Evolutionary conservation across 2,888 invertebrate genomes (phyloP).

Genomic region (Thera britannica): DNA sequence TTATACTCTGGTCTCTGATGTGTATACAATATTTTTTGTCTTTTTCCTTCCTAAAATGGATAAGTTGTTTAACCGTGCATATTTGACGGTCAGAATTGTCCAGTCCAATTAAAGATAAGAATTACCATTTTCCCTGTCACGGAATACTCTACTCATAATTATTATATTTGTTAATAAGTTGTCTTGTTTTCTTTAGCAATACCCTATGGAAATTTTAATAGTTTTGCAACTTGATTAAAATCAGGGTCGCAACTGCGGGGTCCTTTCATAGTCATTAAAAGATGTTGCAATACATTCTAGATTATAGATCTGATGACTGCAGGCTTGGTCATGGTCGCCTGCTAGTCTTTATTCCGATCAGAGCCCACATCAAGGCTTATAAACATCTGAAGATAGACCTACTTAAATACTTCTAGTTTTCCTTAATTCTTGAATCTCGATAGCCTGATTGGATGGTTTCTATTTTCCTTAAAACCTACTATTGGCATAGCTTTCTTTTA

Average conservation of each 20-base stretch:
- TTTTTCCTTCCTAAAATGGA: not conserved
- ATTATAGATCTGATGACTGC: not conserved
- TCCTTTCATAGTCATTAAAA: slow-evolving; percentile 17
- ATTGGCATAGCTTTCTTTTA: no score
- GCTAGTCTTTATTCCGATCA: slow-evolving; percentile 34
- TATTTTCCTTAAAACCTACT: no score
- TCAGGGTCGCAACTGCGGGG: slow-evolving; percentile 9
- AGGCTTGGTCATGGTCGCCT: slow-evolving; percentile 36
- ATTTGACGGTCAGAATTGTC: slow-evolving; percentile 6
- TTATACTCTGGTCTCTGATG: no score
- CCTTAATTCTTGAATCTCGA: slow-evolving; percentile 10
- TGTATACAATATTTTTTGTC: no score
- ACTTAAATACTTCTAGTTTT: slow-evolving; percentile 1
- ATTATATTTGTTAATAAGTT: not conserved
- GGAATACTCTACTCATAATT: slow-evolving; percentile 3
- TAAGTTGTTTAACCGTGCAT: no score
- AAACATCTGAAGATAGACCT: slow-evolving; percentile 1
- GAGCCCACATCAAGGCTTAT: slow-evolving; percentile 20
- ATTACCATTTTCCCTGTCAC: not conserved
- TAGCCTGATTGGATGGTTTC: not conserved
- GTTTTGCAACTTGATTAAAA: slow-evolving; percentile 12
- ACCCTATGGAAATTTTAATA: slow-evolving; percentile 9
- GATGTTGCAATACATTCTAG: not conserved
- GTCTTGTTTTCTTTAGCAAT: not conserved
- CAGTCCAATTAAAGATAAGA: slow-evolving; percentile 8